Evolutionary conservation across 2,888 invertebrate genomes (phyloP).

Genomic region (Xylota segnis): DNA sequence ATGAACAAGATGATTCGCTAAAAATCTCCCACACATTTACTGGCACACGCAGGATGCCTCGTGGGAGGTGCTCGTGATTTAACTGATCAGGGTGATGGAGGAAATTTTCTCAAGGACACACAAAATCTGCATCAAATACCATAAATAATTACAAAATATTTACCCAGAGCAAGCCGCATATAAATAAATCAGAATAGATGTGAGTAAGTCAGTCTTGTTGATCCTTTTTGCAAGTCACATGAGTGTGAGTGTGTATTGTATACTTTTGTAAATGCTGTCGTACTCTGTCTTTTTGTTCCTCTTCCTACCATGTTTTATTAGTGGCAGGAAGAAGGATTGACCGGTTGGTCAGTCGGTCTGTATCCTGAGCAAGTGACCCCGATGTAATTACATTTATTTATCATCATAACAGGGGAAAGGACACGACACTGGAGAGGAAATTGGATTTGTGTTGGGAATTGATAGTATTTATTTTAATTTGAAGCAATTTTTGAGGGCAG

Average conservation of each 20-base stretch:
- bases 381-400: slow-evolving; percentile 68
- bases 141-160: slow-evolving; percentile 52
- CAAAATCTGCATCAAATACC: slow-evolving; percentile 45
- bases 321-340: slow-evolving; percentile 13
- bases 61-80: slow-evolving; percentile 31
- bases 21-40: slow-evolving; percentile 8
- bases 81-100: slow-evolving; percentile 33
- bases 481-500: slow-evolving; percentile 41
- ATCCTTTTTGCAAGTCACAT: slow-evolving; percentile 29
- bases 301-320: slow-evolving; percentile 25
- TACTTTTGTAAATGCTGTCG: slow-evolving; percentile 2
- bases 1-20: slow-evolving; percentile 16
- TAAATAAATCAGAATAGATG: slow-evolving; percentile 53
- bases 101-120: slow-evolving; percentile 40
- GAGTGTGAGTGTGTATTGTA: not conserved
- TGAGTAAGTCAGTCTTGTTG: slow-evolving; percentile 30
- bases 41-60: not conserved
- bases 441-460: slow-evolving; percentile 58
- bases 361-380: not conserved
- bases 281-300: not conserved
- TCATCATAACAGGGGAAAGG: slow-evolving; percentile 29
- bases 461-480: slow-evolving; percentile 65
- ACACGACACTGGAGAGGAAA: slow-evolving; percentile 35
- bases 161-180: slow-evolving; percentile 31
- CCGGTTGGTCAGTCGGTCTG: not conserved